Percentiles rank a stretch among this genome's conserved stretches.
Conservation (phyloP, 2,888 invertebrate genomes). For the Rotaria magnacalcarata region DNA sequence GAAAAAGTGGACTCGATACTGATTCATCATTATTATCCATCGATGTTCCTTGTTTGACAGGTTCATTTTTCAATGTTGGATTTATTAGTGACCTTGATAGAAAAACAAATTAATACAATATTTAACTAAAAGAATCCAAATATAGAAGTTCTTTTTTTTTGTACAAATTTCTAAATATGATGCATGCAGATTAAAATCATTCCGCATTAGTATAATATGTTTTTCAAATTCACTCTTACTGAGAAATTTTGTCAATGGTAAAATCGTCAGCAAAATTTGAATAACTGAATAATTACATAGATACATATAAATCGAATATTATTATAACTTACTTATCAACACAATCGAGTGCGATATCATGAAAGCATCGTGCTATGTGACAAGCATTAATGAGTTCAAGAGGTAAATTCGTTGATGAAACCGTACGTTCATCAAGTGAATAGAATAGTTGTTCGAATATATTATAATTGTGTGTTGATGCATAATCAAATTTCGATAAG, state of each 20-base stretch:
- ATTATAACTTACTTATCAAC: constrained; percentile 73
- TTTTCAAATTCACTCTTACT: background rate
- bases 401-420: background rate
- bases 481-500: constrained; percentile 38
- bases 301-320: background rate
- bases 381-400: constrained; percentile 71
- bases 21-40: background rate
- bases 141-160: too few species aligned
- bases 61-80: background rate
- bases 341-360: constrained; percentile 88
- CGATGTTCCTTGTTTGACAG: background rate
- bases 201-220: background rate
- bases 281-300: background rate
- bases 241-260: constrained; percentile 5
- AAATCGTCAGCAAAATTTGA: constrained; percentile 7
- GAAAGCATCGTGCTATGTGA: constrained; percentile 77
- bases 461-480: constrained; percentile 38
- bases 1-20: background rate
- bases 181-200: background rate
- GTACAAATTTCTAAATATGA: background rate
- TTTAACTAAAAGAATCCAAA: background rate
- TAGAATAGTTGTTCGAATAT: constrained; percentile 44
- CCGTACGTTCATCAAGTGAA: constrained; percentile 37
- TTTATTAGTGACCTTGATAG: background rate
- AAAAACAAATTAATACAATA: background rate